These are phyloP conservation scores for Rugalucina vietnamica DNA, from an alignment of 2,888 invertebrate genomes.

Conservation along the genomic window DNA sequence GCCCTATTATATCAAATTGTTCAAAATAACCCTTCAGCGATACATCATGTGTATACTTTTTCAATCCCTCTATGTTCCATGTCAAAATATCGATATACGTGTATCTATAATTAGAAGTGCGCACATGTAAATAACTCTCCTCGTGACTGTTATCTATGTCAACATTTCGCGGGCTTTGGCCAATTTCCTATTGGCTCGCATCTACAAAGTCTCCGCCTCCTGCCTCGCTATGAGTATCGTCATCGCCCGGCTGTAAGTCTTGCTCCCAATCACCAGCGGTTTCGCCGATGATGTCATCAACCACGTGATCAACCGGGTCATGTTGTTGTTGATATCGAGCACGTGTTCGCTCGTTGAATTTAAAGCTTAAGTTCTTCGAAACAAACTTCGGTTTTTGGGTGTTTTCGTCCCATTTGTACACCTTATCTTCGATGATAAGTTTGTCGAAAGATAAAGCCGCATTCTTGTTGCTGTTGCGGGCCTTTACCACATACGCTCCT, in stretches of 20 bases:
- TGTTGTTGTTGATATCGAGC: background rate
- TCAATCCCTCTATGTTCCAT: too few relatives aligned
- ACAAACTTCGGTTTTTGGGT: background rate
- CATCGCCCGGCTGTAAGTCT: background rate
- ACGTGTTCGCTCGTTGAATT: background rate
- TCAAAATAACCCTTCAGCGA: too few relatives aligned
- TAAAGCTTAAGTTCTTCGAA: background rate
- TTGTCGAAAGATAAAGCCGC: background rate
- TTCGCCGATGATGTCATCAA: background rate
- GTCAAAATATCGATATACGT: too few relatives aligned
- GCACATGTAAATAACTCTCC: too few relatives aligned
- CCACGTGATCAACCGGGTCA: background rate
- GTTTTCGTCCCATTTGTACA: background rate
- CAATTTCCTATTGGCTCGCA: background rate
- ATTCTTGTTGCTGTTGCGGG: background rate
- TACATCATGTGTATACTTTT: too few relatives aligned
- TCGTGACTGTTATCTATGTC: too few relatives aligned
- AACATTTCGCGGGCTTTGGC: background rate
- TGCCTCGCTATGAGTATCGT: background rate
- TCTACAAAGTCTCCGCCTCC: background rate
- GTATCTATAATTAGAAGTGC: too few relatives aligned
- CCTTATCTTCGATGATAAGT: background rate
- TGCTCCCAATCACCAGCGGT: background rate
- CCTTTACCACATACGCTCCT: background rate
- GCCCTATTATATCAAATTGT: too few relatives aligned